phyloP scores from a whole-genome alignment of 2,888 invertebrate species.

The Ormyrus rosae region DNA sequence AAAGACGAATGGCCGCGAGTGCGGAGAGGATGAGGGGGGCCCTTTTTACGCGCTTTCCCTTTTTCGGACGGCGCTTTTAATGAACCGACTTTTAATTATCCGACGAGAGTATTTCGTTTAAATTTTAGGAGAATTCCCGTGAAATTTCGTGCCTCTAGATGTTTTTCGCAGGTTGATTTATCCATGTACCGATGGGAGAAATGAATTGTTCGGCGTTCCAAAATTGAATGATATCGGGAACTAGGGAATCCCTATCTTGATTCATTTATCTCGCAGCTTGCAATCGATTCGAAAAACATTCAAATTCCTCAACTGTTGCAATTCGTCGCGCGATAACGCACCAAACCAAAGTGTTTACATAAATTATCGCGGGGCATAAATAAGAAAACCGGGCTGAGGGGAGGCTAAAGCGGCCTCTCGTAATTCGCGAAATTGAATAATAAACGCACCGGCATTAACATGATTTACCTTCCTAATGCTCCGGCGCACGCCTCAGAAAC shows the following conservation, averaged over 20 bases:
- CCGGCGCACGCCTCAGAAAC: conserved; percentile 6
- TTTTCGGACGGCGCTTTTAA: too few species aligned
- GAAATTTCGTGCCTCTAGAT: not conserved
- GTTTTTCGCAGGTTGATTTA: not conserved
- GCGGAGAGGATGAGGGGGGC: too few species aligned
- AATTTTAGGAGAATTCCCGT: too few species aligned
- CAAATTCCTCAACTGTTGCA: conserved; percentile 4
- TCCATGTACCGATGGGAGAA: not conserved
- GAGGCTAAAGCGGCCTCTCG: conserved; percentile 14
- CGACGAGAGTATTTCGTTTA: too few species aligned
- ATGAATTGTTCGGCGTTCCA: conserved; percentile 33
- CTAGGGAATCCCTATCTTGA: conserved; percentile 19
- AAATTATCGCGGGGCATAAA: not conserved
- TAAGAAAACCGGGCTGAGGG: conserved; percentile 1
- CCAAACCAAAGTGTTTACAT: not conserved
- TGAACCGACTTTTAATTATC: too few species aligned
- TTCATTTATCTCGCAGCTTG: conserved; percentile 35
- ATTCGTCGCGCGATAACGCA: not conserved
- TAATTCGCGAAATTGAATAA: conserved; percentile 54
- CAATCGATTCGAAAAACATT: conserved; percentile 1
- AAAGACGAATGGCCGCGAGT: too few species aligned
- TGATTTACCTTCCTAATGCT: conserved; percentile 51
- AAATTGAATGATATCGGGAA: conserved; percentile 32
- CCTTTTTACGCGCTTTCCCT: too few species aligned
- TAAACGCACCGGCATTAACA: conserved; percentile 54